phyloP scores from a whole-genome alignment of 30 jellyfish, hydroid and myxozoan genomes.

The Pelagia noctiluca region DNA sequence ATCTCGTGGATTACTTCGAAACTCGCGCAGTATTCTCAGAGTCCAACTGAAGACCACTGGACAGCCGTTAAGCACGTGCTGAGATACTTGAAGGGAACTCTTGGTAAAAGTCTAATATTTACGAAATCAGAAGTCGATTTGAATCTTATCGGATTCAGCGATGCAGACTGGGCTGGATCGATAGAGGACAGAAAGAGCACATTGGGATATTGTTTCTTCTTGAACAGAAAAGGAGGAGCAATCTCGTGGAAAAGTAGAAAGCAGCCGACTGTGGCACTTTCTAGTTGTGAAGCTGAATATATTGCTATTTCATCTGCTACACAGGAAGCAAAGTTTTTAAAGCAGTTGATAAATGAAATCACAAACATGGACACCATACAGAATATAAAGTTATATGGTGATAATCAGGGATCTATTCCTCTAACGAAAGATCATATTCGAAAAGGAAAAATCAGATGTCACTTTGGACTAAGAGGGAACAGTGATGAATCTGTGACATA shows the following conservation, averaged over 20 bases:
- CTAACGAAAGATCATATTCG: constrained; percentile 21
- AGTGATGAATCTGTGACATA: too few relatives aligned
- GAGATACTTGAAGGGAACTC: constrained; percentile 51
- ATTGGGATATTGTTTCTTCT: constrained; percentile 27
- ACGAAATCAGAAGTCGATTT: not conserved
- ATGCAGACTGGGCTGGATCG: constrained; percentile 48
- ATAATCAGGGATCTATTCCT: constrained; percentile 48
- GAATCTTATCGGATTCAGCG: constrained; percentile 33
- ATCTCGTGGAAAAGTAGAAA: constrained; percentile 44
- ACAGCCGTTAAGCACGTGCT: constrained; percentile 53
- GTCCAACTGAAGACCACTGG: constrained; percentile 35
- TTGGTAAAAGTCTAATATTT: constrained; percentile 3
- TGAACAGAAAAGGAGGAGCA: constrained; percentile 13
- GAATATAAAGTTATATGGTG: constrained; percentile 22
- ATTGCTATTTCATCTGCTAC: constrained; percentile 27
- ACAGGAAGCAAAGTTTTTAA: constrained; percentile 48
- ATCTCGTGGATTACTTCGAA: constrained; percentile 11
- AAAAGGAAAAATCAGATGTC: too few relatives aligned
- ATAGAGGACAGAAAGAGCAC: constrained; percentile 57
- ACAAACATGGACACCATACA: not conserved
- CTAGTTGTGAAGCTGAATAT: constrained; percentile 50
- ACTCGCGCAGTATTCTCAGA: constrained; percentile 20
- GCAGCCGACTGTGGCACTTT: constrained; percentile 52
- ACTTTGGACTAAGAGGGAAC: too few relatives aligned
- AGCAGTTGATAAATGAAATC: constrained; percentile 12